phyloP scores from a whole-genome alignment of 2,888 invertebrate species.

The Scaptomyza flava region DNA sequence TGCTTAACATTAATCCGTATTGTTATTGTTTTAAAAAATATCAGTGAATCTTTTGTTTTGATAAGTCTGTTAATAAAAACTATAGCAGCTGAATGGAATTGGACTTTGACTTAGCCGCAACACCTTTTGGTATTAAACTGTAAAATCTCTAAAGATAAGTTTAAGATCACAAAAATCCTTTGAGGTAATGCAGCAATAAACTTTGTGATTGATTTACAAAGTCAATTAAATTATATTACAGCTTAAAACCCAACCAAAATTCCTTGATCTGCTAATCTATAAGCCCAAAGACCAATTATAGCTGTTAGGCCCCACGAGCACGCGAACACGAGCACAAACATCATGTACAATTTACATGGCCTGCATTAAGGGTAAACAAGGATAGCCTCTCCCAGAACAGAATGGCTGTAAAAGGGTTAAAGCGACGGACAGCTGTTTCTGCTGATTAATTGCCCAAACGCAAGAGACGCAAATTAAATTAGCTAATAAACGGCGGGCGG shows the following conservation, averaged over 20 bases:
- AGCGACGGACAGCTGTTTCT: constrained; percentile 76
- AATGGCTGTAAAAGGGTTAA: constrained; percentile 62
- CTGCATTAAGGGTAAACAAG: constrained; percentile 29
- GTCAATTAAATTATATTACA: constrained; percentile 10
- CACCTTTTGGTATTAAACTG: no score
- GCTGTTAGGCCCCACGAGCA: constrained; percentile 9
- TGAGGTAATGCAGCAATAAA: constrained; percentile 6
- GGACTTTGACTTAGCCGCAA: no score
- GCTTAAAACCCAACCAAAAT: constrained; percentile 14
- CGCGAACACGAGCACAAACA: constrained; percentile 10
- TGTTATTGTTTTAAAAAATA: no score
- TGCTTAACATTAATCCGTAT: no score
- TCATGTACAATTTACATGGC: constrained; percentile 13
- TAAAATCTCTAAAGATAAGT: not conserved
- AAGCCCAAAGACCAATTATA: constrained; percentile 17
- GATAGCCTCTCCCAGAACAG: constrained; percentile 5
- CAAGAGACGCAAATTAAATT: constrained; percentile 80
- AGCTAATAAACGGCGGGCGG: constrained; percentile 78
- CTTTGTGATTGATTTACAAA: constrained; percentile 24
- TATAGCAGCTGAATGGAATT: not conserved
- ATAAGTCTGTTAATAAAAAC: no score
- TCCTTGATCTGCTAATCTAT: constrained; percentile 29
- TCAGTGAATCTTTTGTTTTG: no score
- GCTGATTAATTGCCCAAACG: constrained; percentile 79
- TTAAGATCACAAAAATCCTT: not conserved